Conservation (phyloP, 2,113 vertebrate species). For the Colossoma macropomum region DNA sequence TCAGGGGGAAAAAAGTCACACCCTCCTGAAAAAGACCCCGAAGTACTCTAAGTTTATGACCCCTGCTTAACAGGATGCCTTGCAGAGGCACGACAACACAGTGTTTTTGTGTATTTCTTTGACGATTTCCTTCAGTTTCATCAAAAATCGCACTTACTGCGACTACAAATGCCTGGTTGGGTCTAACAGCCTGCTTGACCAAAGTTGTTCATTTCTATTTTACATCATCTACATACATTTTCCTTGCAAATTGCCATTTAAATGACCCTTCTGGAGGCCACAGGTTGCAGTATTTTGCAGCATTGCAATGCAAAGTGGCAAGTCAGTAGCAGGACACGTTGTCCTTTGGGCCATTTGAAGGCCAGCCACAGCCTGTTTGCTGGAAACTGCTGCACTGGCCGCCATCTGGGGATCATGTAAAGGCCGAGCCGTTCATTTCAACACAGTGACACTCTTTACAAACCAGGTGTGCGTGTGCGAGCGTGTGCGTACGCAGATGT, state of each 20-base stretch:
- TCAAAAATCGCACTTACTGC: too few species aligned
- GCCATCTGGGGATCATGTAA: not conserved
- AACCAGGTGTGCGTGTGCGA: not conserved
- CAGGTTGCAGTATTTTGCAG: not conserved
- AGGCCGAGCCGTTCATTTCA: not conserved
- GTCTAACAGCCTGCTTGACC: too few species aligned
- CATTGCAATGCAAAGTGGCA: not conserved
- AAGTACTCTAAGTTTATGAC: too few species aligned
- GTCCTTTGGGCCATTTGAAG: not conserved
- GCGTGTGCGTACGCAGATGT: not conserved
- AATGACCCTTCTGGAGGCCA: not conserved
- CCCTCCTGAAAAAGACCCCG: too few species aligned
- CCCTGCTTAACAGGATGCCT: too few species aligned
- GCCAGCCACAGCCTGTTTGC: not conserved
- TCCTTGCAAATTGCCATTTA: slow-evolving; percentile 1
- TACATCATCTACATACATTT: not conserved
- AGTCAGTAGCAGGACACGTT: not conserved
- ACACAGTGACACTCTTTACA: not conserved
- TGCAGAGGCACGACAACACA: too few species aligned
- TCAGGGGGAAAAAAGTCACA: too few species aligned
- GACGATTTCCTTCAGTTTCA: too few species aligned
- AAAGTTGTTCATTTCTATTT: too few species aligned
- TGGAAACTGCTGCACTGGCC: not conserved
- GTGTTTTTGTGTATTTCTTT: too few species aligned
- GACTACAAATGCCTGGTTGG: too few species aligned